phyloP scores from a whole-genome alignment of 2,113 vertebrate genomes.

The Antechinus flavipes region DNA sequence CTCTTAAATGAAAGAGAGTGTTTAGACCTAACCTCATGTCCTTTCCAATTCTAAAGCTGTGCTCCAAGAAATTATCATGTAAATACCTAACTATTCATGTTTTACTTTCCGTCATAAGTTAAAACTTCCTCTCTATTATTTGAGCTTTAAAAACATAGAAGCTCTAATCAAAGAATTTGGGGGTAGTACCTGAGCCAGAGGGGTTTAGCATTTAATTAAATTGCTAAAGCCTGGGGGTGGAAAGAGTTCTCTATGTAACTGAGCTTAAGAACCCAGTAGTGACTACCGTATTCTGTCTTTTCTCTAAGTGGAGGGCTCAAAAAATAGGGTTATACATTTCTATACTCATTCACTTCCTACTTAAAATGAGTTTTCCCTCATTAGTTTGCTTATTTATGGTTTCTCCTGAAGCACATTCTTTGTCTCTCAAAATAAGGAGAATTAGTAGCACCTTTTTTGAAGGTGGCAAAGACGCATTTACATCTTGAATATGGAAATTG shows the following conservation, averaged over 20 bases:
- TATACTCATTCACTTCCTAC: not conserved
- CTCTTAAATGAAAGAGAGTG: not conserved
- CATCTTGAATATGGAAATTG: conserved; percentile 1
- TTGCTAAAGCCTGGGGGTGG: not conserved
- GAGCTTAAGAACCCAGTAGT: not conserved
- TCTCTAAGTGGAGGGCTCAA: not conserved
- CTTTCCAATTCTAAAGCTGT: not conserved
- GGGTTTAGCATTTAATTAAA: not conserved
- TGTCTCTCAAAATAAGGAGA: not conserved
- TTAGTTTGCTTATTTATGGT: not conserved
- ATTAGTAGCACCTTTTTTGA: not conserved
- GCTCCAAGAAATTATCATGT: not conserved
- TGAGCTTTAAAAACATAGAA: not conserved
- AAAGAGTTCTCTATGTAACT: not conserved
- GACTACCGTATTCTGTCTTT: not conserved
- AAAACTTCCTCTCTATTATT: not conserved
- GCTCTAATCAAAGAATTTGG: not conserved
- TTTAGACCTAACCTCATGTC: not conserved
- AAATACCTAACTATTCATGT: not conserved
- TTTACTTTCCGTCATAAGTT: not conserved
- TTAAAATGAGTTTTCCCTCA: not conserved
- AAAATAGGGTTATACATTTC: not conserved
- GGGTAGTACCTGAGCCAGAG: not conserved
- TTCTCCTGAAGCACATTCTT: not conserved
- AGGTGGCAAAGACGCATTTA: not conserved